phyloP scores from a whole-genome alignment of 2,113 vertebrate species.

The Pollimyrus isidori region DNA sequence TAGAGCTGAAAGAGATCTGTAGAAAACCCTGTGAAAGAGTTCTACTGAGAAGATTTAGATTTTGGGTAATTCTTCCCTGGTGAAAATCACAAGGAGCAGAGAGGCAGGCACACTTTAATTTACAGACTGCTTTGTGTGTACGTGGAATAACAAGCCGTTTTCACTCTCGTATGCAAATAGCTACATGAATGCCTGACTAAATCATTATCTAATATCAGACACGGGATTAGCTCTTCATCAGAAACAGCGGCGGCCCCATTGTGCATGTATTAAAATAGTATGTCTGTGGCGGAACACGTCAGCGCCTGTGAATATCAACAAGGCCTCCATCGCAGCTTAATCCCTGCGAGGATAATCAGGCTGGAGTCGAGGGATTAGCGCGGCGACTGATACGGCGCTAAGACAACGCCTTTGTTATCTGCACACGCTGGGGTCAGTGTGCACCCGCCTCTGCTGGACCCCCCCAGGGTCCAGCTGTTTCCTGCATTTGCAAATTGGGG shows the following conservation, averaged over 20 bases:
- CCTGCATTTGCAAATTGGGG: neutral
- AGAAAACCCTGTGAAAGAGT: constrained; percentile 3
- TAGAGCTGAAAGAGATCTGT: neutral
- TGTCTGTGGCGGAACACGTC: neutral
- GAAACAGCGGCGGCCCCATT: neutral
- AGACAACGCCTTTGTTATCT: neutral
- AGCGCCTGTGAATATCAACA: neutral
- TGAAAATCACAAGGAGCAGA: neutral
- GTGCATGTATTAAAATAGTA: neutral
- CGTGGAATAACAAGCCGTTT: neutral
- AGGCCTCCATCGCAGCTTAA: neutral
- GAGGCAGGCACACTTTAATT: neutral
- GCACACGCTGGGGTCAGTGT: neutral
- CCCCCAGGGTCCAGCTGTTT: neutral
- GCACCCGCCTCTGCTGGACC: neutral
- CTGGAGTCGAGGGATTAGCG: neutral
- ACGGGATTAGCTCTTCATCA: neutral
- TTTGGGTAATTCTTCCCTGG: constrained; percentile 9
- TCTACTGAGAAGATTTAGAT: neutral
- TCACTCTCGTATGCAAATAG: constrained; percentile 5
- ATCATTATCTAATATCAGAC: constrained; percentile 12
- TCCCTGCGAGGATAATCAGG: neutral
- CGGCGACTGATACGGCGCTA: neutral
- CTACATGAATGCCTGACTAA: neutral
- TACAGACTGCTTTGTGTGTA: neutral